A percentile compares a stretch with the other conserved stretches of the same genome.
These are phyloP conservation scores for Micropoecilia bifurca DNA, from an alignment of 2,797 vertebrate genomes.

Conservation along the genomic window DNA sequence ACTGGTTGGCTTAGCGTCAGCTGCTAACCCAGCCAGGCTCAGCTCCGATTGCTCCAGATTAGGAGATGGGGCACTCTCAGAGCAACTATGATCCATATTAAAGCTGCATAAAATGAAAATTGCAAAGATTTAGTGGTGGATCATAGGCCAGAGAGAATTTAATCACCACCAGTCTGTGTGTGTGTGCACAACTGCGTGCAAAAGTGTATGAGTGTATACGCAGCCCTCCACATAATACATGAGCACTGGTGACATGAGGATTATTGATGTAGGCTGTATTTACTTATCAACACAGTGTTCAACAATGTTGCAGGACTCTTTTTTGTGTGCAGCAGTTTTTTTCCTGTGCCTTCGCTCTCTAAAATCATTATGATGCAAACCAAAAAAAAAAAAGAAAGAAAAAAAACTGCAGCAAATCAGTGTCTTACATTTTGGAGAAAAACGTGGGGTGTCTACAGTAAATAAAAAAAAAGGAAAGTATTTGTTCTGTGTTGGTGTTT, in stretches of 20 bases:
- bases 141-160: slow-evolving; percentile 90
- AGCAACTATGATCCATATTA: slow-evolving; percentile 91
- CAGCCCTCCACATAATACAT: slow-evolving; percentile 58
- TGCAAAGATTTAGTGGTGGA: slow-evolving; percentile 93
- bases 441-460: slow-evolving; percentile 38
- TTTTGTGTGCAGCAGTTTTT: slow-evolving; percentile 45
- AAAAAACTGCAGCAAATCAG: slow-evolving; percentile 10
- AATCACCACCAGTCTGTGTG: slow-evolving; percentile 86
- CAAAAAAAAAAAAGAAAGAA: not conserved
- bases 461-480: slow-evolving; percentile 17
- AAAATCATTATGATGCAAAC: slow-evolving; percentile 33
- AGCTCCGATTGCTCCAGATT: slow-evolving; percentile 91
- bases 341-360: slow-evolving; percentile 26
- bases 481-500: slow-evolving; percentile 59
- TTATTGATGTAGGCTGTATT: slow-evolving; percentile 80
- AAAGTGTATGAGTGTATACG: slow-evolving; percentile 30
- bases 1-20: slow-evolving; percentile 83
- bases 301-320: slow-evolving; percentile 69
- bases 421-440: slow-evolving; percentile 53
- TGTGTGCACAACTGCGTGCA: slow-evolving; percentile 45
- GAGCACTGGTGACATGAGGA: slow-evolving; percentile 72
- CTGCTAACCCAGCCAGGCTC: slow-evolving; percentile 88
- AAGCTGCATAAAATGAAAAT: slow-evolving; percentile 98
- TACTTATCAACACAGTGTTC: slow-evolving; percentile 77
- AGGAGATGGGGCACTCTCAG: slow-evolving; percentile 84